These are phyloP conservation scores for Metalampra italica DNA, from an alignment of 2,888 invertebrate species.

Conservation along the genomic window DNA sequence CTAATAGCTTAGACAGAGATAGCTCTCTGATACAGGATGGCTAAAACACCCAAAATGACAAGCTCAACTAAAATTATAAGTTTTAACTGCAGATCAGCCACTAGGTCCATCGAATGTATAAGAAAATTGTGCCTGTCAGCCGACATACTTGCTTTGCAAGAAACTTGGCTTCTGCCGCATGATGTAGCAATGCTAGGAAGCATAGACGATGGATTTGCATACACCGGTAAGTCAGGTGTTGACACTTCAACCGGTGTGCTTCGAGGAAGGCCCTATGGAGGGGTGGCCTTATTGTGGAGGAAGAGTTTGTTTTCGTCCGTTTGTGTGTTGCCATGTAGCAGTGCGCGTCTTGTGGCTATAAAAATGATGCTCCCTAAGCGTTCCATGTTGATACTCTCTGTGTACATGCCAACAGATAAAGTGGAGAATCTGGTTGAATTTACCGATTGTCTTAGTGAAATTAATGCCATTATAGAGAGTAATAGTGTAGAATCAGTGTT, in stretches of 20 bases:
- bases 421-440: constrained; percentile 16
- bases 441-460: constrained; percentile 15
- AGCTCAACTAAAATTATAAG: constrained; percentile 6
- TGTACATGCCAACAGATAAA: constrained; percentile 20
- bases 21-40: not conserved
- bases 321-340: constrained; percentile 12
- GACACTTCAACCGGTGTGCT: constrained; percentile 13
- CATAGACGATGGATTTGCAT: constrained; percentile 15
- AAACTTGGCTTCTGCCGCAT: constrained; percentile 14
- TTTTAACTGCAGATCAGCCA: constrained; percentile 16
- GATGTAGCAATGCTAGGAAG: constrained; percentile 15
- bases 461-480: constrained; percentile 17
- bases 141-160: constrained; percentile 1
- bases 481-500: constrained; percentile 13
- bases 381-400: constrained; percentile 11
- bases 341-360: constrained; percentile 16
- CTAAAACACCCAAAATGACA: not conserved
- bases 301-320: constrained; percentile 12
- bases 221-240: constrained; percentile 17
- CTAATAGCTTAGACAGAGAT: not conserved
- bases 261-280: constrained; percentile 17
- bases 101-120: constrained; percentile 8
- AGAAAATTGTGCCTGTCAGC: constrained; percentile 1
- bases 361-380: constrained; percentile 7
- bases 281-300: constrained; percentile 18